Evolutionary conservation across 2,113 vertebrate species (phyloP).

Genomic region (Odontesthes bonariensis): DNA sequence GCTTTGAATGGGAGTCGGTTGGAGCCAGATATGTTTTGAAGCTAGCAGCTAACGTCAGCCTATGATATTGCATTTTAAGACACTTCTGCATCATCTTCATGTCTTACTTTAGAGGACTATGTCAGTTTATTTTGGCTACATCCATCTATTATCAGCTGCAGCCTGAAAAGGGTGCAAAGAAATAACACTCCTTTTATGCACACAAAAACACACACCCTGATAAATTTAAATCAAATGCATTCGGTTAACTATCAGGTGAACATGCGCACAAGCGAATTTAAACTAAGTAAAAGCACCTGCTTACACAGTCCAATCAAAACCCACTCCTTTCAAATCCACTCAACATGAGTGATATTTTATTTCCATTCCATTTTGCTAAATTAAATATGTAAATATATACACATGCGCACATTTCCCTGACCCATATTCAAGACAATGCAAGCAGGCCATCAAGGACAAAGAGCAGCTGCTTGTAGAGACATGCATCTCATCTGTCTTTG

Average conservation of each 20-base stretch:
- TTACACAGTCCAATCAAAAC: neutral
- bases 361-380: neutral
- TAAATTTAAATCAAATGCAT: neutral
- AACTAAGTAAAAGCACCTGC: neutral
- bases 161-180: too few relatives aligned
- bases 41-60: too few relatives aligned
- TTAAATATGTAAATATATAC: neutral
- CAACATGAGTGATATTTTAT: neutral
- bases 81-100: too few relatives aligned
- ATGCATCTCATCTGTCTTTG: constrained; percentile 31
- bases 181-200: too few relatives aligned
- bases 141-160: too few relatives aligned
- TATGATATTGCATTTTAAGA: neutral
- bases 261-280: neutral
- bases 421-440: constrained; percentile 26
- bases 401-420: constrained; percentile 12
- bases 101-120: too few relatives aligned
- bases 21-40: too few relatives aligned
- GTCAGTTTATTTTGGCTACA: too few relatives aligned
- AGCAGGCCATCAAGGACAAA: constrained; percentile 46
- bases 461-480: constrained; percentile 19
- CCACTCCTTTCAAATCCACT: neutral
- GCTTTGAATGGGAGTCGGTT: too few relatives aligned
- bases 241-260: neutral
- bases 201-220: constrained; percentile 6